A percentile compares a stretch with the other conserved stretches of the same genome.
Evolutionary conservation across 2,797 vertebrate genomes (phyloP).

Genomic region (Halcyon leucocephala): DNA sequence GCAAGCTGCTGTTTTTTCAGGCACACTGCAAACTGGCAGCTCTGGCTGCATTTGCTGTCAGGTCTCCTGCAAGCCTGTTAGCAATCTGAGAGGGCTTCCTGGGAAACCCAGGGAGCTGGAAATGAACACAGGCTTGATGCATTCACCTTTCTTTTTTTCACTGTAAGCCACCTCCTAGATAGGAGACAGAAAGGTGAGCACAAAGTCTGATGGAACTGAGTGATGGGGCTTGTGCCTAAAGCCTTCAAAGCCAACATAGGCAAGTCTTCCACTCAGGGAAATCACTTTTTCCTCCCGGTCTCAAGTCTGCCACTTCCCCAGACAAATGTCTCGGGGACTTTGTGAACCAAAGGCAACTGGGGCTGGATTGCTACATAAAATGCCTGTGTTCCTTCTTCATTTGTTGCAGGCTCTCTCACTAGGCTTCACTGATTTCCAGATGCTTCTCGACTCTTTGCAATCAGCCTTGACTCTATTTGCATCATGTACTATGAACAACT

Average conservation of each 20-base stretch:
- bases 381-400: not conserved
- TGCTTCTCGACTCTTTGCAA: not conserved
- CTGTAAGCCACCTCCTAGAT: not conserved
- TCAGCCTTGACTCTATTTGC: not conserved
- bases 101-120: not conserved
- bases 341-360: not conserved
- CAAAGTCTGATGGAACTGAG: not conserved
- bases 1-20: not conserved
- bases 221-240: not conserved
- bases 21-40: not conserved
- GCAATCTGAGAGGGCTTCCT: not conserved
- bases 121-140: not conserved
- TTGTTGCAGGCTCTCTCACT: not conserved
- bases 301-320: not conserved
- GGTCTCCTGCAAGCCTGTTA: not conserved
- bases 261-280: not conserved
- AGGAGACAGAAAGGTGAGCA: not conserved
- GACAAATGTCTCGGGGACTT: not conserved
- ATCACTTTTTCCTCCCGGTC: not conserved
- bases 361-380: not conserved
- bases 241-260: not conserved
- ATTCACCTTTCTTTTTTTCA: not conserved
- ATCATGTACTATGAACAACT: not conserved
- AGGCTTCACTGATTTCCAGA: not conserved
- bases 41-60: not conserved